Conservation (phyloP, 2,113 vertebrate species). For the Melospiza georgiana region DNA sequence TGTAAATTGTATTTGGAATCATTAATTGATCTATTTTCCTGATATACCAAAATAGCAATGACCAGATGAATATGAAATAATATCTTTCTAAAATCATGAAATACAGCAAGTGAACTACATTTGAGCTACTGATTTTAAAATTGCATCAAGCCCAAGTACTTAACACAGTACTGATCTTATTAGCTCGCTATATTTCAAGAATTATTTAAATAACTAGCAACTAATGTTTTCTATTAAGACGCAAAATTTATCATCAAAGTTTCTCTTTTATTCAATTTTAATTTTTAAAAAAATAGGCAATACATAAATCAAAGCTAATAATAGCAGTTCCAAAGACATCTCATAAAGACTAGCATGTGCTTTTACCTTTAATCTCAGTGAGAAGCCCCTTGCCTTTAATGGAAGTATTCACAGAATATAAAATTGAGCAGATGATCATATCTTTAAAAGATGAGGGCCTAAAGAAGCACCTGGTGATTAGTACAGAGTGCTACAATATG, state of each 20-base stretch:
- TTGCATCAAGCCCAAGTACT: not conserved
- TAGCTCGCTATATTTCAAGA: not conserved
- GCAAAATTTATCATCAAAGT: not conserved
- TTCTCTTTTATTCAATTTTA: not conserved
- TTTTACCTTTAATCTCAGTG: slow-evolving; percentile 51
- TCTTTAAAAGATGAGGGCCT: not conserved
- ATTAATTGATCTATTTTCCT: not conserved
- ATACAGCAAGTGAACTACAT: not conserved
- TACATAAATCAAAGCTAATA: slow-evolving; percentile 19
- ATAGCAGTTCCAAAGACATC: not conserved
- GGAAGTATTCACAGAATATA: slow-evolving; percentile 5
- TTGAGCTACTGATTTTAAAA: not conserved
- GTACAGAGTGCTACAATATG: slow-evolving; percentile 8
- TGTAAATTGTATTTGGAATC: not conserved
- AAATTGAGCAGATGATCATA: slow-evolving; percentile 21
- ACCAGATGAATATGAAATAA: not conserved
- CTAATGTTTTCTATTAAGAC: not conserved
- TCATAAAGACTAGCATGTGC: not conserved
- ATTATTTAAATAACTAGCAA: not conserved
- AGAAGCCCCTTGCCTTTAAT: not conserved
- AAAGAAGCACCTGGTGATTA: slow-evolving; percentile 48
- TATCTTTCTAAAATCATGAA: not conserved
- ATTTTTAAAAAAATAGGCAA: not conserved
- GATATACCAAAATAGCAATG: not conserved
- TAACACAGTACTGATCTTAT: not conserved